Evolutionary conservation across 2,797 vertebrate species (phyloP), one percentile per base, ranked within the genome.

Genomic region (Hypotaenidia okinawae): DNA sequence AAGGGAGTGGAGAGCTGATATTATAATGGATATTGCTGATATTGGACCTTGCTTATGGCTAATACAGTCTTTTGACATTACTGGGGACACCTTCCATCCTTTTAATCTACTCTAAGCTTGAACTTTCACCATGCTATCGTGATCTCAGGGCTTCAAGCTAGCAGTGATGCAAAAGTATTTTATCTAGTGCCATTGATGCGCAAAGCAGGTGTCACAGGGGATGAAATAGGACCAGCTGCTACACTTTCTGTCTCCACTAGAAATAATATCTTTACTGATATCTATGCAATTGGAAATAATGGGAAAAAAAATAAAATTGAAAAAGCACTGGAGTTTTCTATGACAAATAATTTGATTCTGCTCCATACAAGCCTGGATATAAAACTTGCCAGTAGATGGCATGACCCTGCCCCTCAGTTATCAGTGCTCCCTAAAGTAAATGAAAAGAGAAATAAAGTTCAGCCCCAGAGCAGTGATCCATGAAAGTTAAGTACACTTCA

Each of bases 401-500:
- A 66, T 80, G 67, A 83, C 67, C 84, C 79, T 91, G 47, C 43
- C 63, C 41, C 66, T 88, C 33, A 86, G 33, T 90, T 82, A 69
- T 87, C 87, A 62, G 35, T 79, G 27, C 45, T 96, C 73, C 49
- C 77, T 83, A 37, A 76, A 66, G 75, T 74, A 91, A 82, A 77
- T 84, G 70, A 78, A 96, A 89, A 82, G 47, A 87, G 77, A 92
- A 95, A 91, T 80, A 59, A 78, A 89, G 70, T 83, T 79, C 70
- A 88, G 18, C 59, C 73, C 55, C 57, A 79, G 54, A 92, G 82
- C 8, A 3, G 27, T 90, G 89, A 94, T 93, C 90, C 81, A 16
- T 96, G 79, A 89, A 93, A 95, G 79, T 94, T 93, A 91, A 97
- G 37, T 89, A 82, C 62, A 73, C 89, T 87, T 94, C 54, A 66